phyloP scores from a whole-genome alignment of 2,113 vertebrate genomes.

The Upupa epops region DNA sequence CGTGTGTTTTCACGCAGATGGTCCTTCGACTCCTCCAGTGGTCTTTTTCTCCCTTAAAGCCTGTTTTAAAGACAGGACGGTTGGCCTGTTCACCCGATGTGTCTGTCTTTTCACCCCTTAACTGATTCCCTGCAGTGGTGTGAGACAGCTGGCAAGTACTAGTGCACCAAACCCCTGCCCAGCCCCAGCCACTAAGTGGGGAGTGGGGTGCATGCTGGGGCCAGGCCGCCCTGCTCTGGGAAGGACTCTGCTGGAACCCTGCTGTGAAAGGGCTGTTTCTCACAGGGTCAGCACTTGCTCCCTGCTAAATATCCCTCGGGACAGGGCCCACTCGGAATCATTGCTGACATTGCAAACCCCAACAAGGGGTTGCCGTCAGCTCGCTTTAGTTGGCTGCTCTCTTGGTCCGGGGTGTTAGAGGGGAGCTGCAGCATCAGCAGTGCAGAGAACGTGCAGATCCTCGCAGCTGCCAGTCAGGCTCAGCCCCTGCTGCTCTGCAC shows the following conservation, averaged over 20 bases:
- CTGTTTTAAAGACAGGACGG: constrained; percentile 64
- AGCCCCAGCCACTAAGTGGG: no score
- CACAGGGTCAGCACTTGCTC: not conserved
- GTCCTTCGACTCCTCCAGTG: constrained; percentile 95
- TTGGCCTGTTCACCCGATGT: not conserved
- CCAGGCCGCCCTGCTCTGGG: not conserved
- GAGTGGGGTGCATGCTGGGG: fast-evolving
- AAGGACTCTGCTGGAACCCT: fast-evolving
- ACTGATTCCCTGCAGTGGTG: not conserved
- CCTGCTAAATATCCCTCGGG: not conserved
- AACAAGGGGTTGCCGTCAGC: no score
- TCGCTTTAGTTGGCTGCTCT: no score
- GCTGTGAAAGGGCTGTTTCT: not conserved
- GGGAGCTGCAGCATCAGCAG: no score
- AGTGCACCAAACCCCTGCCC: not conserved
- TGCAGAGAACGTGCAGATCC: no score
- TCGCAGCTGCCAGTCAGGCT: no score
- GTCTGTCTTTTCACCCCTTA: not conserved
- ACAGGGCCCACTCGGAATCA: not conserved
- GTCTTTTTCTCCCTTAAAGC: constrained; percentile 98
- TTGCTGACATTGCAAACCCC: not conserved
- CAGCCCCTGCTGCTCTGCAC: not conserved
- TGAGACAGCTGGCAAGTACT: not conserved
- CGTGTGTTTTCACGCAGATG: constrained; percentile 96
- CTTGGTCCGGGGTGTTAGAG: no score